These are phyloP conservation scores for Cryptoblepharus egeriae DNA, from an alignment of 2,797 vertebrate genomes.

Conservation along the genomic window DNA sequence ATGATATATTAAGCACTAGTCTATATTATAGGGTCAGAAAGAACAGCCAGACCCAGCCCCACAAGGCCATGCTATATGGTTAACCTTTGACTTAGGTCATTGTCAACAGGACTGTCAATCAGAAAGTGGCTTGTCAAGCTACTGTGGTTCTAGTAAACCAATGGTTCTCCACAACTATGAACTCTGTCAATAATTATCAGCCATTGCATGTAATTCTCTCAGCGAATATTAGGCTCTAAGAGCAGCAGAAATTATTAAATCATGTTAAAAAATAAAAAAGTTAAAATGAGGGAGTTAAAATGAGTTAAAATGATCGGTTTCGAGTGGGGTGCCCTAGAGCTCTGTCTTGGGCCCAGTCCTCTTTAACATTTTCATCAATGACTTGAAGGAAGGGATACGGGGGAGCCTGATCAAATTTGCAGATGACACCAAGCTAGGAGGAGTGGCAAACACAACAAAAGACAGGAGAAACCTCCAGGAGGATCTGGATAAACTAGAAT, in stretches of 20 bases:
- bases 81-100: constrained; percentile 58
- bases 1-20: constrained; percentile 69
- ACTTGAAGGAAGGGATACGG: too few relatives aligned
- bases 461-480: too few relatives aligned
- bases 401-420: too few relatives aligned
- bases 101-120: constrained; percentile 65
- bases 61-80: constrained; percentile 56
- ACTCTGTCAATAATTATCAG: constrained; percentile 62
- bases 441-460: too few relatives aligned
- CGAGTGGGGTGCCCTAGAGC: too few relatives aligned
- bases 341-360: too few relatives aligned
- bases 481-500: too few relatives aligned
- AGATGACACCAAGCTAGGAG: too few relatives aligned
- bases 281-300: too few relatives aligned
- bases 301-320: too few relatives aligned
- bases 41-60: constrained; percentile 65
- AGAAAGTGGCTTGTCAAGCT: constrained; percentile 40
- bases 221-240: constrained; percentile 43
- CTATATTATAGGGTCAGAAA: constrained; percentile 66
- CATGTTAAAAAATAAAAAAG: too few relatives aligned
- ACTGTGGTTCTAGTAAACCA: constrained; percentile 49
- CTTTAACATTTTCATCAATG: too few relatives aligned
- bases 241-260: constrained; percentile 35
- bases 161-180: constrained; percentile 56
- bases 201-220: constrained; percentile 60